Conservation (phyloP, 2,888 invertebrate genomes). For the Silvanus unidentatus region DNA sequence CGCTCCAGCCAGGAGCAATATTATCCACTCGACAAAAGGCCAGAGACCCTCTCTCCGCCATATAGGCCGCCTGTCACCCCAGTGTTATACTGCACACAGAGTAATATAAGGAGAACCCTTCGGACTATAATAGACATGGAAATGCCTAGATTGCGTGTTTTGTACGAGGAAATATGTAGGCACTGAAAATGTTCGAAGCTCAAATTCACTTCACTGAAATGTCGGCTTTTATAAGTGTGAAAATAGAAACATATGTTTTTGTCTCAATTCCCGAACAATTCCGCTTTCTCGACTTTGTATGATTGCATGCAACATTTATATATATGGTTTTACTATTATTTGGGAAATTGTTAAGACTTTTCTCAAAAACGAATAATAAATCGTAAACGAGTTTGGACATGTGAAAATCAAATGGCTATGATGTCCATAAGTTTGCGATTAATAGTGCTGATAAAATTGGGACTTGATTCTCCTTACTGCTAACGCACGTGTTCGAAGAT, state of each 20-base stretch:
- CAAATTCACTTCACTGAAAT: slow-evolving; percentile 12
- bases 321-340: too few species aligned
- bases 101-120: slow-evolving; percentile 35
- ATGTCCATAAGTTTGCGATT: too few species aligned
- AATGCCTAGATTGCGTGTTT: slow-evolving; percentile 37
- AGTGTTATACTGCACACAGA: slow-evolving; percentile 8
- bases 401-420: too few species aligned
- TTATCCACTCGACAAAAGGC: neutral
- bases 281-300: neutral
- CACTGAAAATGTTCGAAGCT: slow-evolving; percentile 14
- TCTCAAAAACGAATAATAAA: too few species aligned
- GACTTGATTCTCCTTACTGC: too few species aligned
- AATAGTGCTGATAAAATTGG: too few species aligned
- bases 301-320: too few species aligned
- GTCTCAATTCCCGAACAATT: slow-evolving; percentile 3
- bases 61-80: too few species aligned
- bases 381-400: too few species aligned
- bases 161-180: slow-evolving; percentile 32
- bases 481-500: too few species aligned
- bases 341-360: too few species aligned
- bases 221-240: slow-evolving; percentile 15
- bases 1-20: too few species aligned
- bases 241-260: slow-evolving; percentile 13
- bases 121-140: slow-evolving; percentile 36
- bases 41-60: neutral